Conservation (phyloP, 2,888 invertebrate genomes). For the Trichopria drosophilae region DNA sequence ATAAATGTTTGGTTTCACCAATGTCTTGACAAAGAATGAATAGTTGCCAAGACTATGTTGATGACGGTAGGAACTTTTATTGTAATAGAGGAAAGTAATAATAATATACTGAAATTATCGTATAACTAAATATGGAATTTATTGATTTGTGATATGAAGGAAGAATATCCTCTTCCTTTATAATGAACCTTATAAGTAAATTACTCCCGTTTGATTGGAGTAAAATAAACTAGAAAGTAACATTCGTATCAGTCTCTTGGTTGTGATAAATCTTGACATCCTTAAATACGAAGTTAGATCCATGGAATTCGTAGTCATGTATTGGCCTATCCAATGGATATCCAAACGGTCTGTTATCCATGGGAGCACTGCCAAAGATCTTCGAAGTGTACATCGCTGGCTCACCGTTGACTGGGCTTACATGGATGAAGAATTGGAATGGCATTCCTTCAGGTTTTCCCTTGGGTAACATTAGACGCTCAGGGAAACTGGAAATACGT, state of each 20-base stretch:
- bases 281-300: slow-evolving; percentile 70
- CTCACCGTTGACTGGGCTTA: slow-evolving; percentile 62
- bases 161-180: too few relatives aligned
- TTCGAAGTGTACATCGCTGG: slow-evolving; percentile 58
- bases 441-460: slow-evolving; percentile 70
- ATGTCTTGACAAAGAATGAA: too few relatives aligned
- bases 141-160: too few relatives aligned
- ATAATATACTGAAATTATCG: too few relatives aligned
- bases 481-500: slow-evolving; percentile 69
- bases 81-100: too few relatives aligned
- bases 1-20: too few relatives aligned
- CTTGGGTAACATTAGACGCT: slow-evolving; percentile 71
- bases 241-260: slow-evolving; percentile 19
- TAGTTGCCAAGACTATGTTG: too few relatives aligned
- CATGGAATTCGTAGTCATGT: slow-evolving; percentile 62
- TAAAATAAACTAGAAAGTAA: slow-evolving; percentile 10
- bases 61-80: too few relatives aligned
- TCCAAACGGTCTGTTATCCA: slow-evolving; percentile 70
- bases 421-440: slow-evolving; percentile 67
- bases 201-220: too few relatives aligned
- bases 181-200: too few relatives aligned
- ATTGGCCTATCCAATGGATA: slow-evolving; percentile 76
- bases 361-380: slow-evolving; percentile 51
- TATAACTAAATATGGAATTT: too few relatives aligned
- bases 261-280: slow-evolving; percentile 65